Percentiles rank a stretch among this genome's conserved stretches.
These are phyloP conservation scores for Octomys mimax DNA, from an alignment of 2,797 vertebrate species.

Conservation along the genomic window DNA sequence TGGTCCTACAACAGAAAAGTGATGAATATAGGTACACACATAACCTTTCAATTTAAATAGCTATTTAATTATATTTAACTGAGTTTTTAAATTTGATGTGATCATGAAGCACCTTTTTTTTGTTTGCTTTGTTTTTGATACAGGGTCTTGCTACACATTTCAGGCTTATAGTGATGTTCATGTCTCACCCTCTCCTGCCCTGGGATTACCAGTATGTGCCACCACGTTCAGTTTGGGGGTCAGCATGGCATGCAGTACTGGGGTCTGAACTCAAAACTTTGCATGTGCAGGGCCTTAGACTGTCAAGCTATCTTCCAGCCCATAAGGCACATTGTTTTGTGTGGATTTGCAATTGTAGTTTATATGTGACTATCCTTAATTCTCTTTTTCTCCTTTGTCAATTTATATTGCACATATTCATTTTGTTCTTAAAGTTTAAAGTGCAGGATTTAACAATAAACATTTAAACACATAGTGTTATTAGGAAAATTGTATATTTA, in stretches of 20 bases:
- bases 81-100: not conserved
- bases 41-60: not conserved
- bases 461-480: not conserved
- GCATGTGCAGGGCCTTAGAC: no score
- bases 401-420: not conserved
- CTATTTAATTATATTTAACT: not conserved
- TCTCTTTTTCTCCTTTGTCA: not conserved
- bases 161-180: no score
- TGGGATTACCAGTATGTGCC: no score
- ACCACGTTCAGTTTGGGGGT: no score
- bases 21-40: not conserved
- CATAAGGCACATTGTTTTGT: not conserved
- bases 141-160: no score
- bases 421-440: constrained; percentile 2
- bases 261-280: no score
- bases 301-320: no score
- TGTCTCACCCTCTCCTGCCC: no score
- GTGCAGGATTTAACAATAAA: not conserved
- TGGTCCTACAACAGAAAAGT: not conserved
- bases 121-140: no score
- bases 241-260: no score
- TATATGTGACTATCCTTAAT: not conserved
- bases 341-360: not conserved
- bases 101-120: not conserved
- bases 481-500: not conserved